Conservation (phyloP, 2,888 invertebrate species). For the Tenthredo scrophulariae region DNA sequence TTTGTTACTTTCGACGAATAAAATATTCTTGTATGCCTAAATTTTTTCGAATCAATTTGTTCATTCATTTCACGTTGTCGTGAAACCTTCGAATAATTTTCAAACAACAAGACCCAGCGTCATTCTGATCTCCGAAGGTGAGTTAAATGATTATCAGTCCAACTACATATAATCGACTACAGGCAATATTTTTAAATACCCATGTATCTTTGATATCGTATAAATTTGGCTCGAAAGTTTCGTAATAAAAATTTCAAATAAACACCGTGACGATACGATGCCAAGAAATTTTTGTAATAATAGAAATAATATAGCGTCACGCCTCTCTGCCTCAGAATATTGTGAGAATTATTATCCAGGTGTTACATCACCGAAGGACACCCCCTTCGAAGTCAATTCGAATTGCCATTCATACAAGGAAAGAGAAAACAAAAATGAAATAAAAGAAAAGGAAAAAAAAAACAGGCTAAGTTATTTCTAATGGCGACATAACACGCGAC, state of each 20-base stretch:
- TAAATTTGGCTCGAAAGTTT: neutral
- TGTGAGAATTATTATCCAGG: conserved; percentile 35
- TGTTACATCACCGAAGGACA: conserved; percentile 17
- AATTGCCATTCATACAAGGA: conserved; percentile 35
- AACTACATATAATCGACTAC: neutral
- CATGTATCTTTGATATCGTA: neutral
- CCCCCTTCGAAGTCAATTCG: conserved; percentile 30
- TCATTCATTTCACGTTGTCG: neutral
- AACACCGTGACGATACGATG: neutral
- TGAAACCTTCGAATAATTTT: conserved; percentile 2
- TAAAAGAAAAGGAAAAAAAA: neutral
- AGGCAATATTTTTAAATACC: neutral
- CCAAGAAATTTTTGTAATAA: neutral
- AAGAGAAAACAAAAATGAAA: neutral
- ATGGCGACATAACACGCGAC: conserved; percentile 44
- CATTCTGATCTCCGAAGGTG: neutral
- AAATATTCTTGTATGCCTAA: conserved; percentile 78
- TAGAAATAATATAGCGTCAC: conserved; percentile 13
- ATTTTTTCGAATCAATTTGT: conserved; percentile 27
- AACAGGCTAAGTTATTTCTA: conserved; percentile 35
- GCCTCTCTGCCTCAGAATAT: neutral
- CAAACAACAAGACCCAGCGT: neutral
- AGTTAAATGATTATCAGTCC: neutral
- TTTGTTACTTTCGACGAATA: conserved; percentile 78
- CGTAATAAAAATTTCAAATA: conserved; percentile 16